Conservation (phyloP, 2,888 invertebrate genomes). For the Drosophila aldrichi region DNA sequence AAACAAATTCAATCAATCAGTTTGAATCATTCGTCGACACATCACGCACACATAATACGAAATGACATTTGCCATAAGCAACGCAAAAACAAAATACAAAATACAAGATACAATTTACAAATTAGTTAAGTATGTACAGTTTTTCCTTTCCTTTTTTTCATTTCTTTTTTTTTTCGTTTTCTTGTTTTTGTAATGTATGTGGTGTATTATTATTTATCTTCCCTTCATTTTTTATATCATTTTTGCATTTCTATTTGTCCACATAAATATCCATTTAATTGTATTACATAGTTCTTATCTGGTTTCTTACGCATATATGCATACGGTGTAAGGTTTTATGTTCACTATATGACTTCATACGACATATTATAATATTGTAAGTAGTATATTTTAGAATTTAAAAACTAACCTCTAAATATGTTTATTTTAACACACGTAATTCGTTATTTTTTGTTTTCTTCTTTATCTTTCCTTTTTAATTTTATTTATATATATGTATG, state of each 20-base stretch:
- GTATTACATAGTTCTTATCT: conserved; percentile 58
- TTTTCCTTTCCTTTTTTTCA: conserved; percentile 6
- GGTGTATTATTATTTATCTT: conserved; percentile 16
- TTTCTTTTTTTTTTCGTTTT: conserved; percentile 8
- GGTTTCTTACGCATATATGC: conserved; percentile 49
- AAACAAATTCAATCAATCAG: conserved; percentile 27
- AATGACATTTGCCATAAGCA: conserved; percentile 59
- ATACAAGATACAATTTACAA: conserved; percentile 73
- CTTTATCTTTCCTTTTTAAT: conserved; percentile 6
- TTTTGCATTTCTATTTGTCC: conserved; percentile 45
- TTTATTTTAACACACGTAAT: conserved; percentile 61
- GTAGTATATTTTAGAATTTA: conserved; percentile 66
- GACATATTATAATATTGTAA: conserved; percentile 56
- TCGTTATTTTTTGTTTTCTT: conserved; percentile 29
- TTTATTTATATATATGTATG: conserved; percentile 10
- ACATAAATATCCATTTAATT: conserved; percentile 58
- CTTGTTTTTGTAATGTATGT: conserved; percentile 27
- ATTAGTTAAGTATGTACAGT: conserved; percentile 77
- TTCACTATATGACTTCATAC: conserved; percentile 65
- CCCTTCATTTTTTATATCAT: conserved; percentile 12
- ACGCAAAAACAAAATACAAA: conserved; percentile 65
- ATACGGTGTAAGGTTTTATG: conserved; percentile 53
- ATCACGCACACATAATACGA: conserved; percentile 53
- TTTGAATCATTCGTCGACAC: conserved; percentile 29
- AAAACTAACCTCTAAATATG: conserved; percentile 64